These are phyloP conservation scores for Dysidea cf. avara DNA, from an alignment of 37 sponge, comb jelly and placozoan genomes.

Conservation along the genomic window DNA sequence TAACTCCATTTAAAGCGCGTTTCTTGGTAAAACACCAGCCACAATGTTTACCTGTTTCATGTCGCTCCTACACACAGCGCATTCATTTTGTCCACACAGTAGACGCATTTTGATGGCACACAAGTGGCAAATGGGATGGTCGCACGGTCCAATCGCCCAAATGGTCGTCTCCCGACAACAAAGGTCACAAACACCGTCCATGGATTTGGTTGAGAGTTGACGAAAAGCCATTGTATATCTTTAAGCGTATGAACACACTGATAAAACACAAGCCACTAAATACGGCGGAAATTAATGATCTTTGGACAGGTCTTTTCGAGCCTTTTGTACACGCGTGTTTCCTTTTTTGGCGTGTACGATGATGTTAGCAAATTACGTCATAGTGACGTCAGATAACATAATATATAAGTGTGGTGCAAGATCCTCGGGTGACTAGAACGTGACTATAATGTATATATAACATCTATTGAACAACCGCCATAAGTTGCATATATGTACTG, in stretches of 20 bases:
- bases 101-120: constrained; percentile 74
- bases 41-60: constrained; percentile 42
- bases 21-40: neutral
- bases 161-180: constrained; percentile 46
- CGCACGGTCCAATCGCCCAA: constrained; percentile 72
- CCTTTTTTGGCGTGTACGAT: no score
- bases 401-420: no score
- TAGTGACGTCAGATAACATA: no score
- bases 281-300: no score
- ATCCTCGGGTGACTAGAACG: no score
- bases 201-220: neutral
- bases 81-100: constrained; percentile 77
- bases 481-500: no score
- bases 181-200: constrained; percentile 25
- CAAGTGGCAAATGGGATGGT: constrained; percentile 75
- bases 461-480: no score
- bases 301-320: no score
- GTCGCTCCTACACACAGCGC: constrained; percentile 81
- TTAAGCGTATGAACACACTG: neutral
- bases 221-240: neutral
- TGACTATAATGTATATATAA: no score
- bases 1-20: neutral
- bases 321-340: no score
- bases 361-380: no score
- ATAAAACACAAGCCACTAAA: no score